Evolutionary conservation across 2,888 invertebrate species (phyloP).

Genomic region (Perdita meconis): DNA sequence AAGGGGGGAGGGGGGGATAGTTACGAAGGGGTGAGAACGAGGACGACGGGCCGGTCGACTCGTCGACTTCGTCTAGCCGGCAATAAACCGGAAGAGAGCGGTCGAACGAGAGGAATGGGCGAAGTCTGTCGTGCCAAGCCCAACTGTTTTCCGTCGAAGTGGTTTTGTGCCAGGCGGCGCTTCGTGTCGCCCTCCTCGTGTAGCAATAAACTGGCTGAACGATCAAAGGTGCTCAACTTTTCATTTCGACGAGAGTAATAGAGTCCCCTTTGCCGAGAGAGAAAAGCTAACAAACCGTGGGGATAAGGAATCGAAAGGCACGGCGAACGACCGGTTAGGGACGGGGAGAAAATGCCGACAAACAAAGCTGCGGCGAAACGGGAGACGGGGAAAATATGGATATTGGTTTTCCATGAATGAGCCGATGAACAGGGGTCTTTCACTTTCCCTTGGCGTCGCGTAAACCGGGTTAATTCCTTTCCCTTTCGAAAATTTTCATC

Average conservation of each 20-base stretch:
- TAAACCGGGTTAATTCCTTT: slow-evolving; percentile 22
- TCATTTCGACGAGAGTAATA: slow-evolving; percentile 63
- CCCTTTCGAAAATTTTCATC: not conserved
- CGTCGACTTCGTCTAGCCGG: slow-evolving; percentile 59
- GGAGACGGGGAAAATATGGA: slow-evolving; percentile 34
- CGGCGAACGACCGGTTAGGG: not conserved
- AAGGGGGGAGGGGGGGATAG: too few species aligned
- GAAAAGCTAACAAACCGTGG: slow-evolving; percentile 13
- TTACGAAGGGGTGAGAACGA: slow-evolving; percentile 46
- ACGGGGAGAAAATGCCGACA: slow-evolving; percentile 24
- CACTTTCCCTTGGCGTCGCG: slow-evolving; percentile 45
- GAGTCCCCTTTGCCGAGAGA: slow-evolving; percentile 47
- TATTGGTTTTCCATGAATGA: slow-evolving; percentile 66
- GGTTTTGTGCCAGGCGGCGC: slow-evolving; percentile 80
- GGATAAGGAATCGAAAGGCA: slow-evolving; percentile 12
- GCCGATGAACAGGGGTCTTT: slow-evolving; percentile 46
- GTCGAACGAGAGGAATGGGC: slow-evolving; percentile 52
- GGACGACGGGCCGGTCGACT: slow-evolving; percentile 13
- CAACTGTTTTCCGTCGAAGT: slow-evolving; percentile 79
- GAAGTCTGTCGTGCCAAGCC: slow-evolving; percentile 77
- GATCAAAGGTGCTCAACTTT: slow-evolving; percentile 77
- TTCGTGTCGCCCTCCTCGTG: slow-evolving; percentile 69
- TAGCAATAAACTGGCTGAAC: slow-evolving; percentile 77
- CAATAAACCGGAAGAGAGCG: slow-evolving; percentile 67
- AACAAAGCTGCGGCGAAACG: slow-evolving; percentile 47